Evolutionary conservation across 2,888 invertebrate species (phyloP), one percentile per base, ranked within the genome.

Genomic region (Netelia virgata): DNA sequence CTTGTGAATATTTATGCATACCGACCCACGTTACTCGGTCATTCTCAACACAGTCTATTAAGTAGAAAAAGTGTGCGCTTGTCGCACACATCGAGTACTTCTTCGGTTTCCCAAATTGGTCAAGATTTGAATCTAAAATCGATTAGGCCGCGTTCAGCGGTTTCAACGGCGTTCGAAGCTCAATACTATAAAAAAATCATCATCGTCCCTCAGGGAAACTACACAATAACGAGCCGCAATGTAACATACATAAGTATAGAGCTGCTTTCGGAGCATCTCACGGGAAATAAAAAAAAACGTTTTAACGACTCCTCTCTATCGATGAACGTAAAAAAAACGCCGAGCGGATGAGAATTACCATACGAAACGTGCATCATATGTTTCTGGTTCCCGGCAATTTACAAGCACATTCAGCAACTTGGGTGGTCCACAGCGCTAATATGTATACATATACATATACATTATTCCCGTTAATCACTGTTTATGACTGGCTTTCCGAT

Each of bases 81-180:
- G 47, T 47, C 47, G 47, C 47, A 14, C 14, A 43, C 23, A 57
- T 72, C 70, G 14, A 36, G 59, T 28, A 20, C 53, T 69, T 41
- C 11, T 47, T 47, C 36, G 5, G 23, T 61, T 63, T 28, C 41
- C 74, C 57, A 18, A 41, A 70, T 78, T 74, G 74, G 74, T 70
- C 20, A 41, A 64, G 78, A 84, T 84, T 84, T 70, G 64, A 82
- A 82, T 84, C 74, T 64, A 70, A 78, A 82, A 84, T 84, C 82
- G 84, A 84, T 82, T 75, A 61, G 47, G 28, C 57, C 82, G 41
- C 79, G 84, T 84, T 79, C 78, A 55, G 59, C 18, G 50, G 43
- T 84, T 78, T 50, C 69, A 73, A 73, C 16, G 20, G 59, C 50
- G 64, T 78, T 61, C 64, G 70, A 61, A 72, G 70, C 68, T 69